Evolutionary conservation across 2,888 invertebrate genomes (phyloP).

Genomic region (Erebia aethiops): DNA sequence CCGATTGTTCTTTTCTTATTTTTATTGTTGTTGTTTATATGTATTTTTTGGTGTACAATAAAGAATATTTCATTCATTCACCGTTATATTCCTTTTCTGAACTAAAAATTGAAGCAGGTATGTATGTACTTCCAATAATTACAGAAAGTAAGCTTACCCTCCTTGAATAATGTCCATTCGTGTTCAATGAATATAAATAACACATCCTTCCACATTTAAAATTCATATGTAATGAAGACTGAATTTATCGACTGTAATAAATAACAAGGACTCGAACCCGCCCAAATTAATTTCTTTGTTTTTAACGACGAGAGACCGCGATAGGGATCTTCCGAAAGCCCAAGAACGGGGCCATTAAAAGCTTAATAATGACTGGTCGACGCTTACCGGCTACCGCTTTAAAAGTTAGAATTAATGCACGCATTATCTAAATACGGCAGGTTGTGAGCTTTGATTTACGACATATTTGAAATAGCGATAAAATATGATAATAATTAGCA

Average conservation of each 20-base stretch:
- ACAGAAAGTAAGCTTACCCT: background rate
- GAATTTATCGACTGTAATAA: constrained; percentile 41
- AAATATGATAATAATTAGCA: too few species aligned
- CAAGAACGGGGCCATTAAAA: constrained; percentile 55
- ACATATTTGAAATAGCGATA: background rate
- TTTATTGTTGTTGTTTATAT: too few species aligned
- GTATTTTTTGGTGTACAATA: too few species aligned
- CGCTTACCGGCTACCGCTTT: constrained; percentile 18
- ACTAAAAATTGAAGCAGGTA: background rate
- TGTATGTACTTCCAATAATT: background rate
- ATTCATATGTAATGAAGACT: constrained; percentile 37
- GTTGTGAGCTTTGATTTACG: background rate
- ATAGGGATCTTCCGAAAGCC: constrained; percentile 52
- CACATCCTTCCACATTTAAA: constrained; percentile 31
- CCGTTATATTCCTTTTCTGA: background rate
- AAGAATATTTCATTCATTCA: too few species aligned
- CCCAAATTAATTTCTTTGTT: constrained; percentile 62
- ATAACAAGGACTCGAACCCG: constrained; percentile 41
- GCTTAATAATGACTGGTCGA: constrained; percentile 54
- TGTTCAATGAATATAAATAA: constrained; percentile 29
- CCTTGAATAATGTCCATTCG: constrained; percentile 19
- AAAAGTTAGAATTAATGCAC: constrained; percentile 55
- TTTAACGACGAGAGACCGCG: constrained; percentile 53
- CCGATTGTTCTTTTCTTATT: too few species aligned
- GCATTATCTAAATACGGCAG: constrained; percentile 60